These are phyloP conservation scores for Sarcophilus harrisii DNA, from an alignment of 2,797 vertebrate genomes.

Conservation along the genomic window DNA sequence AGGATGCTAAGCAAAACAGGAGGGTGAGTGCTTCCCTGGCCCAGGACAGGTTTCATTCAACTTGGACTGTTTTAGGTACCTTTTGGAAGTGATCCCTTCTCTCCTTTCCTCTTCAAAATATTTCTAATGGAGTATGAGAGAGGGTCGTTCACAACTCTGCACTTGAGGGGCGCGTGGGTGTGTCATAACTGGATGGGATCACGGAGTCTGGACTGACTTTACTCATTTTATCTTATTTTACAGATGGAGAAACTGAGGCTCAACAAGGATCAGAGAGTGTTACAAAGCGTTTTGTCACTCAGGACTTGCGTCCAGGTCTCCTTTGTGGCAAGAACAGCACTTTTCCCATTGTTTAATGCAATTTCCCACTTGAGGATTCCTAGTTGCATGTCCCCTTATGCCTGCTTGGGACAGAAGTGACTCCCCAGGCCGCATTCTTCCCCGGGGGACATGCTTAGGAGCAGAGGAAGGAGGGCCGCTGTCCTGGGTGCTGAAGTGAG, in stretches of 20 bases:
- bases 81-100: background rate
- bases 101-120: background rate
- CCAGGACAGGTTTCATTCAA: background rate
- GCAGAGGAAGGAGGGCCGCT: slow-evolving; percentile 11
- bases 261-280: background rate
- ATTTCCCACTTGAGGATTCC: background rate
- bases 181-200: background rate
- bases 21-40: background rate
- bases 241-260: background rate
- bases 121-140: background rate
- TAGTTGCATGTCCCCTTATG: background rate
- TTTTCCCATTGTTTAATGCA: background rate
- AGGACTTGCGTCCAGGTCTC: background rate
- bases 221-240: background rate
- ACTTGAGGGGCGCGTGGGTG: no score
- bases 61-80: background rate
- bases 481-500: slow-evolving; percentile 72
- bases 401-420: background rate
- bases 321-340: background rate
- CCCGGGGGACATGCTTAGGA: background rate
- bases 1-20: background rate
- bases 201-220: background rate
- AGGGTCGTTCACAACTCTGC: no score
- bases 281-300: background rate
- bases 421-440: background rate